Evolutionary conservation across 2,888 invertebrate species (phyloP).

Genomic region (Stratiomys singularior): DNA sequence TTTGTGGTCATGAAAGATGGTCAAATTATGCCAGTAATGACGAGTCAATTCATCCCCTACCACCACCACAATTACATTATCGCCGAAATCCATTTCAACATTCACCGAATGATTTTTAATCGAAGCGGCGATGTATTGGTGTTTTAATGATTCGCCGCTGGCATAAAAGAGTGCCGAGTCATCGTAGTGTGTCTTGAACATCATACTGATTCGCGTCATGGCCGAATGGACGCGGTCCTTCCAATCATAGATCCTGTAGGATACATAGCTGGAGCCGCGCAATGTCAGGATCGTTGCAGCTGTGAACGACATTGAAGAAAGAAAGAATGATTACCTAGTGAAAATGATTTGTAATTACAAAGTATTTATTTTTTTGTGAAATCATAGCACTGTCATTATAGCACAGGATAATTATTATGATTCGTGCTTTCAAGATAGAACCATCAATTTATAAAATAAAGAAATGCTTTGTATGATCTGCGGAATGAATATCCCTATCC

Average conservation of each 20-base stretch:
- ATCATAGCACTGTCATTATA: no score
- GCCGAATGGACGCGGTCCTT: conserved; percentile 90
- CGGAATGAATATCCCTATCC: no score
- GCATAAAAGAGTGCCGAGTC: conserved; percentile 94
- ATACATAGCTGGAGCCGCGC: conserved; percentile 91
- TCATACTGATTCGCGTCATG: conserved; percentile 85
- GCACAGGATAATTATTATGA: no score
- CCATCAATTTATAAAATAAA: no score
- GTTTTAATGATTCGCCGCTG: conserved; percentile 84
- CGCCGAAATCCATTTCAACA: conserved; percentile 88
- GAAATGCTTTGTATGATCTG: no score
- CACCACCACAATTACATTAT: conserved; percentile 75
- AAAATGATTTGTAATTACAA: not conserved
- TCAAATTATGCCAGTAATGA: conserved; percentile 90
- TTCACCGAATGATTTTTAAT: conserved; percentile 85
- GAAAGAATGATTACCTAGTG: no score
- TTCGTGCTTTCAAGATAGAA: no score
- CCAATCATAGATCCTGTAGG: conserved; percentile 92
- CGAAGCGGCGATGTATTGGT: conserved; percentile 90
- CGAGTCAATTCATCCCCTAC: conserved; percentile 77
- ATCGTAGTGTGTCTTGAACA: conserved; percentile 91
- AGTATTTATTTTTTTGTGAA: no score
- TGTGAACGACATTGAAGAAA: conserved; percentile 63
- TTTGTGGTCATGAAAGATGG: conserved; percentile 82
- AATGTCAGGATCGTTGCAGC: conserved; percentile 88